These are phyloP conservation scores for Andrena marginata DNA, from an alignment of 2,888 invertebrate species.

Conservation along the genomic window DNA sequence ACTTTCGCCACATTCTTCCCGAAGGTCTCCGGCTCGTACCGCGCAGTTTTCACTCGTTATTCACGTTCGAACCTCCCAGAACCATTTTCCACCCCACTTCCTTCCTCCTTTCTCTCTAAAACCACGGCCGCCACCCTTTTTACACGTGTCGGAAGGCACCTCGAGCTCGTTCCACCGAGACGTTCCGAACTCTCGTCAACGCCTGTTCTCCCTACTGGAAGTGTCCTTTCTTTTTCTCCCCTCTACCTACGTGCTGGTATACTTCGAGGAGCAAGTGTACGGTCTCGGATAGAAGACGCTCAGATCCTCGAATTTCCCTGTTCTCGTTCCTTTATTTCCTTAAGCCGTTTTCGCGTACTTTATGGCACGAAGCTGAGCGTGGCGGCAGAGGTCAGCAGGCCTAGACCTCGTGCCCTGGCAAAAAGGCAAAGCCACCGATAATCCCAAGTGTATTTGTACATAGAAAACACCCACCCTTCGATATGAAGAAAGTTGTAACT, in stretches of 20 bases:
- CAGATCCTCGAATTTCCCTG: neutral
- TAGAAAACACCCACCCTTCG: slow-evolving; percentile 58
- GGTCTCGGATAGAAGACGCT: neutral
- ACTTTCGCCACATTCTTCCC: slow-evolving; percentile 66
- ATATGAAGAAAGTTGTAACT: slow-evolving; percentile 39
- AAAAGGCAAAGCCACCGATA: slow-evolving; percentile 72
- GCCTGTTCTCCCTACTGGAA: neutral
- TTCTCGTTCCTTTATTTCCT: neutral
- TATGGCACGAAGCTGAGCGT: slow-evolving; percentile 7
- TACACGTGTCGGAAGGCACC: slow-evolving; percentile 53
- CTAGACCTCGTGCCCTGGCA: slow-evolving; percentile 75
- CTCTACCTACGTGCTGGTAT: neutral
- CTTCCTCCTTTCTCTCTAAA: slow-evolving; percentile 20
- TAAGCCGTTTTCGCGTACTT: neutral
- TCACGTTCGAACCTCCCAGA: slow-evolving; percentile 52
- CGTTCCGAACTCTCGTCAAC: slow-evolving; percentile 47
- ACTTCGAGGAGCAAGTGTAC: neutral
- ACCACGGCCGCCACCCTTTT: slow-evolving; percentile 37
- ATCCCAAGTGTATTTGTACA: slow-evolving; percentile 75
- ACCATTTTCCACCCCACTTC: slow-evolving; percentile 56
- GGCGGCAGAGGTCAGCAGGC: slow-evolving; percentile 74
- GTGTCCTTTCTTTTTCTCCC: neutral
- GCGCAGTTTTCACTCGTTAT: slow-evolving; percentile 66
- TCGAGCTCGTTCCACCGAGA: slow-evolving; percentile 50
- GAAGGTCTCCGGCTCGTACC: slow-evolving; percentile 36